Evolutionary conservation across 35 echinoderm and acorn worm species (phyloP).

Genomic region (Ophioderma brevispina): DNA sequence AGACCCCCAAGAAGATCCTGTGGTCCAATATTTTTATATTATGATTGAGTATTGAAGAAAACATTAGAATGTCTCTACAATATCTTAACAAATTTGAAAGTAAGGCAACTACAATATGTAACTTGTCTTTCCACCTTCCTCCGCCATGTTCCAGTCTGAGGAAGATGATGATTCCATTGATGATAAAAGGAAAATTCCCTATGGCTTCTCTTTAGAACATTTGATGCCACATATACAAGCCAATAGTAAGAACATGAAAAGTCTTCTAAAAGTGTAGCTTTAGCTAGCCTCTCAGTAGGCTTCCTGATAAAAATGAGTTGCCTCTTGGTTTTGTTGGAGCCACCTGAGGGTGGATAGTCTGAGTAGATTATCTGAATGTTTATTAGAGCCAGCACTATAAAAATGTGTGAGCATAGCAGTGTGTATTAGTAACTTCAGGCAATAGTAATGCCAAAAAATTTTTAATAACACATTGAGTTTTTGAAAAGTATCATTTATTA

Average conservation of each 20-base stretch:
- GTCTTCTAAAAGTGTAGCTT: no score
- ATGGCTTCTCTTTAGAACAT: slow-evolving; percentile 92
- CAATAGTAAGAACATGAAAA: slow-evolving; percentile 53
- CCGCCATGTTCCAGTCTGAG: slow-evolving; percentile 79
- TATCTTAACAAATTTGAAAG: neutral
- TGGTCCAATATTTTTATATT: neutral
- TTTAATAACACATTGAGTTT: no score
- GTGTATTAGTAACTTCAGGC: no score
- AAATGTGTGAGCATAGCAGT: no score
- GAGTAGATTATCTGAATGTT: no score
- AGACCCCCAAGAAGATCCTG: neutral
- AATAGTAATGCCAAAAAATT: no score
- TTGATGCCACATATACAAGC: slow-evolving; percentile 99
- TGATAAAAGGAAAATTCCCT: slow-evolving; percentile 84
- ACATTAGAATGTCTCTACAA: neutral
- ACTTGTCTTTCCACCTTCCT: slow-evolving; percentile 3
- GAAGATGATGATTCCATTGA: slow-evolving; percentile 78
- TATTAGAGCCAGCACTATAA: no score
- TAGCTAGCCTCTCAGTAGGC: no score
- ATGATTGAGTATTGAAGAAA: neutral
- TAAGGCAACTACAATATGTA: neutral
- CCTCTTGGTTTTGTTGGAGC: no score
- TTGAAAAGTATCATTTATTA: no score
- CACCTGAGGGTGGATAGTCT: no score
- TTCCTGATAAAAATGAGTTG: no score